Conservation (phyloP, 1,140 invertebrate genomes). For the Hermetia illucens region DNA sequence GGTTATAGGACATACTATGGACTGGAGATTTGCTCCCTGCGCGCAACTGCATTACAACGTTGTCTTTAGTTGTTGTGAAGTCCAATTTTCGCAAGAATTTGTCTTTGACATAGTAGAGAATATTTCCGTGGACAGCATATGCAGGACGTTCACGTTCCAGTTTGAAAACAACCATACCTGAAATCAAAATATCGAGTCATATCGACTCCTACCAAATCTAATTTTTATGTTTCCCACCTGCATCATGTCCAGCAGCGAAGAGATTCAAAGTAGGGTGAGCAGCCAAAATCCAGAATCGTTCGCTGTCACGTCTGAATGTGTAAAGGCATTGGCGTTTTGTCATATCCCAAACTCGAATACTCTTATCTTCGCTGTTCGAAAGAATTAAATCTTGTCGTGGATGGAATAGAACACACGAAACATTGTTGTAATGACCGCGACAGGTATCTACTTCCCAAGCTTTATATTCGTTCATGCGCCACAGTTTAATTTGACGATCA, state of each 20-base stretch:
- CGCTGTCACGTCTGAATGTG: constrained; percentile 89
- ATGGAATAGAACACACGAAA: constrained; percentile 96
- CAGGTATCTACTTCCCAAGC: constrained; percentile 99
- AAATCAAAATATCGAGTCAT: constrained; percentile 5
- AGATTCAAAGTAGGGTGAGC: constrained; percentile 78
- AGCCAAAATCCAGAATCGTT: constrained; percentile 91
- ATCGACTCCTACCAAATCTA: too few species aligned
- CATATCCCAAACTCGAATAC: constrained; percentile 98
- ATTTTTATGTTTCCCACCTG: constrained; percentile 49
- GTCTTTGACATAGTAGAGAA: constrained; percentile 95
- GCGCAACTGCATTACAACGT: constrained; percentile 84
- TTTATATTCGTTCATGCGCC: constrained; percentile 98
- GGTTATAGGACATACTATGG: constrained; percentile 91
- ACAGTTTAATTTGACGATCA: constrained; percentile 94
- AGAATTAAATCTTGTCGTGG: constrained; percentile 93
- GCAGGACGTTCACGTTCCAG: constrained; percentile 93
- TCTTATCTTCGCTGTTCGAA: constrained; percentile 96
- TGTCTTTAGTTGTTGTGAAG: constrained; percentile 85
- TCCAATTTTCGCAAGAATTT: constrained; percentile 81
- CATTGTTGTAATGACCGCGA: constrained; percentile 98
- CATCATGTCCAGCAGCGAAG: constrained; percentile 92
- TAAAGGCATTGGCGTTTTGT: constrained; percentile 92
- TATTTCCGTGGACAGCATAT: constrained; percentile 84
- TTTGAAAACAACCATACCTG: constrained; percentile 52
- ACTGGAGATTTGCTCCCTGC: constrained; percentile 54